phyloP scores from a whole-genome alignment of 2,888 invertebrate genomes.

The Podotricha telesiphe region DNA sequence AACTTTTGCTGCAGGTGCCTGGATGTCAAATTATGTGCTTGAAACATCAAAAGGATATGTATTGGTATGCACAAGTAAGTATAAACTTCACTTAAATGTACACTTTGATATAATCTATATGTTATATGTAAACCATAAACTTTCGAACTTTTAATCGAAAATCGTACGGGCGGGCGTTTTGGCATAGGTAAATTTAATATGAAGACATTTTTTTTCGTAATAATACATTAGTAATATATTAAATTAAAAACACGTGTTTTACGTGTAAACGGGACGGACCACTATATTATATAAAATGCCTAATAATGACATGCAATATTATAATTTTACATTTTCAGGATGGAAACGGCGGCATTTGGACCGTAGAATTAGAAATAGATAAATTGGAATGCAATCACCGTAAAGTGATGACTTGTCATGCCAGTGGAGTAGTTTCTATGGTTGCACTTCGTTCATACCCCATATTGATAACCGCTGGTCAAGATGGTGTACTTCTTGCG shows the following conservation, averaged over 20 bases:
- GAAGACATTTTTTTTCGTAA: no score
- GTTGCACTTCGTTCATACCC: slow-evolving; percentile 87
- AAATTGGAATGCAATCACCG: slow-evolving; percentile 69
- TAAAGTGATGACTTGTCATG: slow-evolving; percentile 87
- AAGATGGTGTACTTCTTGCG: slow-evolving; percentile 88
- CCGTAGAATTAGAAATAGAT: slow-evolving; percentile 73
- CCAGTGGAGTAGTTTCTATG: slow-evolving; percentile 88
- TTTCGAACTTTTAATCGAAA: no score
- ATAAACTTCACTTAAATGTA: no score
- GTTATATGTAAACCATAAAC: no score
- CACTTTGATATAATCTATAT: no score
- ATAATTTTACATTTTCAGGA: slow-evolving; percentile 82
- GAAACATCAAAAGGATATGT: slow-evolving; percentile 73
- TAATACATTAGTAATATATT: no score
- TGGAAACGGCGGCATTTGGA: slow-evolving; percentile 90
- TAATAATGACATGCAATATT: background rate
- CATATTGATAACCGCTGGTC: slow-evolving; percentile 88
- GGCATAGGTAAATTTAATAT: no score
- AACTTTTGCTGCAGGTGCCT: slow-evolving; percentile 61
- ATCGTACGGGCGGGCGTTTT: no score
- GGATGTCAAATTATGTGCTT: slow-evolving; percentile 76
- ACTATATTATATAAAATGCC: no score
- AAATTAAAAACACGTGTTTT: no score
- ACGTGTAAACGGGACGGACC: no score
- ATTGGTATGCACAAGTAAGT: slow-evolving; percentile 91